Evolutionary conservation across 2,797 vertebrate species (phyloP).

Genomic region (Lepilemur septentrionalis): DNA sequence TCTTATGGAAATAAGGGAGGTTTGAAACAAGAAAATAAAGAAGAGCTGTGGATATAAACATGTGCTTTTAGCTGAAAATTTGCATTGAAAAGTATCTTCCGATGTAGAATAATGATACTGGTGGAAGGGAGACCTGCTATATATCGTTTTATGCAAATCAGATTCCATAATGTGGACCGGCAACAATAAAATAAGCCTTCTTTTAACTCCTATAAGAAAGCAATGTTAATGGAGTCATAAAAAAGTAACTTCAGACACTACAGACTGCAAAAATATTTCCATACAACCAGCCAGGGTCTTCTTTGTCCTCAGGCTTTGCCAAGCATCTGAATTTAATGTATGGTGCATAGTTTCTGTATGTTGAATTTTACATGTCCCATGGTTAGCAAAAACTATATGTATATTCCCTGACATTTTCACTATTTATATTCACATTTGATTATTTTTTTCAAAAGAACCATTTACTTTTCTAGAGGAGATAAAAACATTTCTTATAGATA

Average conservation of each 20-base stretch:
- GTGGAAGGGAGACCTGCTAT: neutral
- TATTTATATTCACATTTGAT: neutral
- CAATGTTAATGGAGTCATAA: neutral
- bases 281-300: neutral
- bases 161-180: slow-evolving; percentile 34
- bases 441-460: neutral
- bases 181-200: neutral
- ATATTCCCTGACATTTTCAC: neutral
- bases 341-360: neutral
- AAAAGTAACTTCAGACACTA: slow-evolving; percentile 38
- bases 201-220: slow-evolving; percentile 46
- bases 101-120: slow-evolving; percentile 66
- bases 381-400: neutral
- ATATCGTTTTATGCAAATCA: neutral
- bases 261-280: neutral
- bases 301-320: neutral
- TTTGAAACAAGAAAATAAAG: slow-evolving; percentile 11
- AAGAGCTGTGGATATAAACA: neutral
- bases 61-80: neutral
- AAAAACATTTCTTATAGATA: neutral
- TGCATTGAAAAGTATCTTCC: slow-evolving; percentile 36
- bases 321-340: slow-evolving; percentile 30
- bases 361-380: neutral
- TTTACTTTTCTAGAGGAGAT: neutral
- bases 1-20: neutral